Conservation (phyloP, 2,888 invertebrate genomes). For the Melangyna quadrimaculata region DNA sequence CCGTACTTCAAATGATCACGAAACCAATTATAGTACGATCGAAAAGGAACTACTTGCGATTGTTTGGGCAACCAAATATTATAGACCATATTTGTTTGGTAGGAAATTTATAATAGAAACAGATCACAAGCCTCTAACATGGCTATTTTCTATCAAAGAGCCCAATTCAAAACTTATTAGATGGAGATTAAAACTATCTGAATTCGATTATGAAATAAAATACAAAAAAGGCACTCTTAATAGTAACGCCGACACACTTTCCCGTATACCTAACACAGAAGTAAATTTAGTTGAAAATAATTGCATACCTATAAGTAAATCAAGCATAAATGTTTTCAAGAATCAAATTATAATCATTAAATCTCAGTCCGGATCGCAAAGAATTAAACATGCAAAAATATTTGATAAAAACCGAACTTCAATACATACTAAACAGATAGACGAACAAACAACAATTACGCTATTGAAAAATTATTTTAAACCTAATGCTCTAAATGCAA, state of each 20-base stretch:
- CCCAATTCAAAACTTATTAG: constrained; percentile 66
- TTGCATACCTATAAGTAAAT: not conserved
- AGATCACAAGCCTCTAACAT: too few species aligned
- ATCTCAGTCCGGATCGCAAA: not conserved
- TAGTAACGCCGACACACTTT: not conserved
- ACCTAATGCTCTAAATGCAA: not conserved
- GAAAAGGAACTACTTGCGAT: too few species aligned
- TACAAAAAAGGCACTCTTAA: constrained; percentile 57
- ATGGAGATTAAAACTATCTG: constrained; percentile 70
- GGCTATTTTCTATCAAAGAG: too few species aligned
- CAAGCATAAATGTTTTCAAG: not conserved
- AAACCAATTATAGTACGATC: too few species aligned
- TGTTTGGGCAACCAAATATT: too few species aligned
- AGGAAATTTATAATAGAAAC: too few species aligned
- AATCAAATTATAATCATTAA: constrained; percentile 1
- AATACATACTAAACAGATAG: not conserved
- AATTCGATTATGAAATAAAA: constrained; percentile 70
- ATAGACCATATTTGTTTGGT: too few species aligned
- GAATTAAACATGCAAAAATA: not conserved
- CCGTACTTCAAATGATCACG: too few species aligned
- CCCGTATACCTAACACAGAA: not conserved
- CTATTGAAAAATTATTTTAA: constrained; percentile 11
- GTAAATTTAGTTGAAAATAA: not conserved
- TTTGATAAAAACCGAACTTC: not conserved
- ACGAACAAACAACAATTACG: not conserved